Conservation (phyloP, 2,797 vertebrate species). For the Leptodactylus fallax region DNA sequence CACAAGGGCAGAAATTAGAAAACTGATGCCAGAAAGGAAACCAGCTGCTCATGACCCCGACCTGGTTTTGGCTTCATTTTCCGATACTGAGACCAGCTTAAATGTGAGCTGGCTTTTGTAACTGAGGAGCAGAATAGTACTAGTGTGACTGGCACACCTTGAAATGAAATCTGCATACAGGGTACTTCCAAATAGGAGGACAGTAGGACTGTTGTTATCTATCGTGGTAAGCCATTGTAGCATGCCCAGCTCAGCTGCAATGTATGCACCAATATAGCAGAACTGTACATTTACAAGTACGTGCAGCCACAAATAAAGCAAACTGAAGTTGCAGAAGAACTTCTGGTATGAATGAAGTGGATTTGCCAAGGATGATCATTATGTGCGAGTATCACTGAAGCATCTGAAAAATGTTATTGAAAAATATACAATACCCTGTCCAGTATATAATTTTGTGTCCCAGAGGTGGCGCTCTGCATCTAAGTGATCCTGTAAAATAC, state of each 20-base stretch:
- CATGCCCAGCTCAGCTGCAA: neutral
- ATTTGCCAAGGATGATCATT: neutral
- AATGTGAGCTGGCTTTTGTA: constrained; percentile 50
- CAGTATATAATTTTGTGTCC: neutral
- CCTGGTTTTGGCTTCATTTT: constrained; percentile 54
- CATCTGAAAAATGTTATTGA: neutral
- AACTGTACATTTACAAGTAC: neutral
- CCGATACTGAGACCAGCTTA: constrained; percentile 34
- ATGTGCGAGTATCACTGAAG: neutral
- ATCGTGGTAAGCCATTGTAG: neutral
- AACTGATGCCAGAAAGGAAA: constrained; percentile 53
- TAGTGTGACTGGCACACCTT: constrained; percentile 34
- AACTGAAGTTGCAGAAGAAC: neutral
- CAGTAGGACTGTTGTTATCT: constrained; percentile 7
- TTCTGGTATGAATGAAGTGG: neutral
- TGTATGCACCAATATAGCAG: neutral
- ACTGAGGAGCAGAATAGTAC: constrained; percentile 14
- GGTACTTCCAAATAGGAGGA: neutral
- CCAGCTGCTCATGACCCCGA: constrained; percentile 59
- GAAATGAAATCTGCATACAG: constrained; percentile 21
- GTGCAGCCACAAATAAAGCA: neutral
- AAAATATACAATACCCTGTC: neutral
- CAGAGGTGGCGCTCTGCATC: neutral
- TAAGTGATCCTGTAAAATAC: neutral
- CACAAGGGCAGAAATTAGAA: constrained; percentile 49